Evolutionary conservation across 2,888 invertebrate species (phyloP), one percentile per base, ranked within the genome.

Genomic region (Tortricodes alternella): DNA sequence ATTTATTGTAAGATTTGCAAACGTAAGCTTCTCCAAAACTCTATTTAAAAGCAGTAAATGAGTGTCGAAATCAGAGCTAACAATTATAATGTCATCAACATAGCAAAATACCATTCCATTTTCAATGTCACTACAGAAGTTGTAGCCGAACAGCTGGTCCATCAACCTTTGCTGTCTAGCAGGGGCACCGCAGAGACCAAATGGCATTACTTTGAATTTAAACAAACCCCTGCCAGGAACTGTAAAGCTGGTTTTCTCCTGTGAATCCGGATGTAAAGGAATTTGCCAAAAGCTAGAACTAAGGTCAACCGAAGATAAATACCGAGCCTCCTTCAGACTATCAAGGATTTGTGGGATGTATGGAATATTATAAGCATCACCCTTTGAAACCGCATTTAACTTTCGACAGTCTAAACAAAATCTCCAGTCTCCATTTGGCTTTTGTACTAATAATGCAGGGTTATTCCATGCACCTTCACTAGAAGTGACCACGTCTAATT

Each of bases 51-150:
- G n/a, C n/a, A n/a, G n/a, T n/a, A n/a, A n/a, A n/a, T n/a, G n/a
- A n/a, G n/a, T n/a, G n/a, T n/a, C n/a, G n/a, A n/a, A n/a, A n/a
- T n/a, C n/a, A n/a, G n/a, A n/a, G n/a, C n/a, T n/a, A n/a, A n/a
- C n/a, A n/a, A 63, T 27, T 3, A 63, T 38, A 8, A 60, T 55
- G n/a, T 62, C 61, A 58, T 62, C 62, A 4, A 62, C 13, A 15
- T 61, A 64, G 11, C 44, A 43, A 37, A 53, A 64, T 5, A 62
- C 53, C 13, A 29, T 5, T 44, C 18, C 32, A 4, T 39, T 39
- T n/a, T 7, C n/a, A 1, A 39, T 7, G 11, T 39, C 39, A 39
- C 39, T 23, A 7, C 39, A 39, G 15, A 39, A 39, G 6, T 3
- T 9, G 1, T 9, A 4, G 3, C 23, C 23, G 13, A 43, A 44